Evolutionary conservation across 2,113 vertebrate genomes (phyloP), one percentile per base, ranked within the genome.

Genomic region (Podarcis raffonei): DNA sequence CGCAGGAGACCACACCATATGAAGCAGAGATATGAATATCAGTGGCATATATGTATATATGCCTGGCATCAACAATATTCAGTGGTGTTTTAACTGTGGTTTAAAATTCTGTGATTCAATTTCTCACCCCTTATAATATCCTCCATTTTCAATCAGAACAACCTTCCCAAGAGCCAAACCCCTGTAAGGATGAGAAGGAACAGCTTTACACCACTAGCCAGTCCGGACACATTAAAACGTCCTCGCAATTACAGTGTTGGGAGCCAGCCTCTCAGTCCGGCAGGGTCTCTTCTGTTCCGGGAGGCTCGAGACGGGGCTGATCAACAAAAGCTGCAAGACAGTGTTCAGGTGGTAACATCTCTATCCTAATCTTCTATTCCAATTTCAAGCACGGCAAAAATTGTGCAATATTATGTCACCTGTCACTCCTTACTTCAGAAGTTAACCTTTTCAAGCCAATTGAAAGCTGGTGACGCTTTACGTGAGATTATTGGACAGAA

Each of bases 201-300:
- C 98, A 99, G 98, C 98, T 98, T 99, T 94, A 99, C 98, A 16
- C 98, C 98, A 30, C 96, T 99, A 96, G 98, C 98, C 97, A 98
- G 98, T 97, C 97, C 97, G 86, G 98, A 98, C 97, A 97, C 97
- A 94, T 94, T 97, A 94, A 98, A 97, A 97, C 98, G 98, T 74
- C 98, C 98, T 27, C 96, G 98, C 93, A 98, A 98, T 95, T 98
- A 98, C 98, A 98, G 98, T 92, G 97, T 98, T 42, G 99, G 98
- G 94, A 99, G 98, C 97, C 96, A 97, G 90, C 98, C 98, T 89
- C 98, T 97, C 95, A 95, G 96, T 27, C 97, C 97, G 88, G 97
- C 96, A 85, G 97, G 97, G 35, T 96, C 97, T 92, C 95, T 97
- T 57, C 97, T 89, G 0, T 92, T 97, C 94, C 96, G 95, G 69